These are phyloP conservation scores for Scomberomorus guttatus DNA, from an alignment of 2,797 vertebrate species.

Conservation along the genomic window DNA sequence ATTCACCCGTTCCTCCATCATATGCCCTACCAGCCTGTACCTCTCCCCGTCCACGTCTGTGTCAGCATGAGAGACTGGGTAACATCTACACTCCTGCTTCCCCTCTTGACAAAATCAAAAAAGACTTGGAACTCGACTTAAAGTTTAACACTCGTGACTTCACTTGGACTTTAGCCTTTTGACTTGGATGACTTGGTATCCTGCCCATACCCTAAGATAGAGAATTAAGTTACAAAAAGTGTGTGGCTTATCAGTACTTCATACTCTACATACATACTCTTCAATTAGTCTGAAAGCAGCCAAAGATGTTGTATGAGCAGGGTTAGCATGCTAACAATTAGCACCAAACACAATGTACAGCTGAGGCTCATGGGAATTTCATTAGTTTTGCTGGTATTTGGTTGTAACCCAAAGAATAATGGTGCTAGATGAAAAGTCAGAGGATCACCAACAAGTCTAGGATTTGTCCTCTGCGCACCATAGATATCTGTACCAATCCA, in stretches of 20 bases:
- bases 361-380: neutral
- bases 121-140: neutral
- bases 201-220: neutral
- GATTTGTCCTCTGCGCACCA: too few species aligned
- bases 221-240: neutral
- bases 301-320: neutral
- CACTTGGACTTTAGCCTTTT: slow-evolving; percentile 8
- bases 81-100: slow-evolving; percentile 14
- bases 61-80: slow-evolving; percentile 6
- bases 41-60: slow-evolving; percentile 10
- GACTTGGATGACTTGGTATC: neutral
- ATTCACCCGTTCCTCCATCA: slow-evolving; percentile 18
- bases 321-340: too few species aligned
- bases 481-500: too few species aligned
- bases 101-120: slow-evolving; percentile 22
- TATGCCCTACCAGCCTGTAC: slow-evolving; percentile 47
- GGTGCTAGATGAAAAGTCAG: neutral
- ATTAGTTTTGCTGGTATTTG: neutral
- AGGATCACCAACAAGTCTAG: too few species aligned
- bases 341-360: too few species aligned
- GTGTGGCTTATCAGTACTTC: neutral
- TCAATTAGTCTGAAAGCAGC: neutral
- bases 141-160: slow-evolving; percentile 5
- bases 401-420: neutral
- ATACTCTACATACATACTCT: too few species aligned